These are phyloP conservation scores for Sinotaia quadrata DNA, from an alignment of 2,888 invertebrate species.

Conservation along the genomic window DNA sequence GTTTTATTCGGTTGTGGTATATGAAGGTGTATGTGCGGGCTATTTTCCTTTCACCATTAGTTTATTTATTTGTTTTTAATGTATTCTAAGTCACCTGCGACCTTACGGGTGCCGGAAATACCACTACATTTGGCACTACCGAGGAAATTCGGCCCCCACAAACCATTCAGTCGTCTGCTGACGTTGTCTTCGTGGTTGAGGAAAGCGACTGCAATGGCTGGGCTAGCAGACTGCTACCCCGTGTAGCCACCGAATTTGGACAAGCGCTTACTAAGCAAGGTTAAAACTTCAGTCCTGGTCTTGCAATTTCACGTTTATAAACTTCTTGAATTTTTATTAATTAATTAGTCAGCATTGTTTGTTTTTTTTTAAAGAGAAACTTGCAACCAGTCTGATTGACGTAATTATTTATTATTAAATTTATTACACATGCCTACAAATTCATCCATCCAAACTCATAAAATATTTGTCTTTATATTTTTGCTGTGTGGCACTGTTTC, in stretches of 20 bases:
- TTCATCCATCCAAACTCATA: too few species aligned
- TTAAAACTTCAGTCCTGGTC: too few species aligned
- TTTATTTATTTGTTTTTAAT: too few species aligned
- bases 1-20: background rate
- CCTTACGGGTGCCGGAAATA: background rate
- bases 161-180: constrained; percentile 81
- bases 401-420: too few species aligned
- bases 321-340: too few species aligned
- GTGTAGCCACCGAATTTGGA: constrained; percentile 60
- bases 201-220: constrained; percentile 87
- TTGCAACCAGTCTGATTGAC: too few species aligned
- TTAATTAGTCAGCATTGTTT: too few species aligned
- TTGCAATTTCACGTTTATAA: too few species aligned
- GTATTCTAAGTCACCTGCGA: constrained; percentile 26
- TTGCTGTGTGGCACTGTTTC: too few species aligned
- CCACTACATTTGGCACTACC: constrained; percentile 20
- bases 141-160: constrained; percentile 37
- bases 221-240: constrained; percentile 72
- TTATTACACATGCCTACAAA: too few species aligned
- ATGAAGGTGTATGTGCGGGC: background rate
- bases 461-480: too few species aligned
- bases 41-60: background rate
- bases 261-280: constrained; percentile 53
- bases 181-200: constrained; percentile 86
- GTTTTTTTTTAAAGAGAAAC: too few species aligned